phyloP scores from a whole-genome alignment of 2,888 invertebrate genomes.

The Drosophila koepferae region DNA sequence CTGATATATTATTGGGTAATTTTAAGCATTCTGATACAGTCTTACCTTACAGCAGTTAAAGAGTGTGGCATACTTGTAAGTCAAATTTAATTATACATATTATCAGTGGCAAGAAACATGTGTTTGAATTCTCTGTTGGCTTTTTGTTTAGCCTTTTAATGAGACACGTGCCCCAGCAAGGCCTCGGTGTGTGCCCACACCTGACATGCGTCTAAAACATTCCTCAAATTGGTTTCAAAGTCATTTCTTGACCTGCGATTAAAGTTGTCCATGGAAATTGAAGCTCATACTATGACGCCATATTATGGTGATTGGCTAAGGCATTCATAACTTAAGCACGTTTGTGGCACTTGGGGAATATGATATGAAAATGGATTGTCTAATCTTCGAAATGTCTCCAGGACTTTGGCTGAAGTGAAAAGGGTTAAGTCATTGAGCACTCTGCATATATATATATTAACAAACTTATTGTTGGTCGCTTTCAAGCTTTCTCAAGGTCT shows the following conservation, averaged over 20 bases:
- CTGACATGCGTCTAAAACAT: neutral
- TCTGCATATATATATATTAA: conserved; percentile 16
- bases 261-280: conserved; percentile 25
- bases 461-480: conserved; percentile 45
- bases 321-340: conserved; percentile 34
- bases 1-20: no score
- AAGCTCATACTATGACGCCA: conserved; percentile 15
- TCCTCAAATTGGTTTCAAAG: conserved; percentile 30
- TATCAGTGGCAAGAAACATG: conserved; percentile 13
- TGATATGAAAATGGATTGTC: conserved; percentile 55
- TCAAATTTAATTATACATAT: conserved; percentile 25
- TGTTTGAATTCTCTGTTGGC: conserved; percentile 33
- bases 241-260: conserved; percentile 42
- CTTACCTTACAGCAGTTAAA: neutral
- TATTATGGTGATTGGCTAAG: conserved; percentile 11
- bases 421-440: conserved; percentile 53
- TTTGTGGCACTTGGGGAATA: conserved; percentile 46
- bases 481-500: conserved; percentile 26
- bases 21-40: no score
- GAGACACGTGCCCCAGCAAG: neutral
- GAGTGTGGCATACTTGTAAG: neutral
- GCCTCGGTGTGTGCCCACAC: conserved; percentile 22
- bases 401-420: conserved; percentile 52
- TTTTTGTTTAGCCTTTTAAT: conserved; percentile 28
- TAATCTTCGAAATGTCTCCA: conserved; percentile 37